Evolutionary conservation across 2,113 vertebrate species (phyloP).

Genomic region (Sakesphorus luctuosus): DNA sequence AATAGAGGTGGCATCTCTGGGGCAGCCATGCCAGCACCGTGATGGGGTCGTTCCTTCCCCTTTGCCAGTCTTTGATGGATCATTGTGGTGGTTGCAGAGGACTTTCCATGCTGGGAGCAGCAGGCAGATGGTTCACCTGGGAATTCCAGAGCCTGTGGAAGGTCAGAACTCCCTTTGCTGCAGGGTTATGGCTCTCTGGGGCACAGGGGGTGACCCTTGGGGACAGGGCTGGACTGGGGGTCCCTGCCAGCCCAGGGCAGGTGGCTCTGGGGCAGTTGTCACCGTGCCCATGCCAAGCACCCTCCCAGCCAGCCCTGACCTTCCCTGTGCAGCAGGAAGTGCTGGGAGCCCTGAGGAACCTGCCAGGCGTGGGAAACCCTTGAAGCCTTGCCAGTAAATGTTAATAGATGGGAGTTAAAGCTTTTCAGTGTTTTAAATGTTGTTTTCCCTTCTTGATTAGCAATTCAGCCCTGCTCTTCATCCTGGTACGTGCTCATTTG

Average conservation of each 20-base stretch:
- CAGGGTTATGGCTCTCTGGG: background rate
- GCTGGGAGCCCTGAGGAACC: background rate
- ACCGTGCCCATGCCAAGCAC: background rate
- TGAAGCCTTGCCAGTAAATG: background rate
- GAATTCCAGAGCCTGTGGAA: background rate
- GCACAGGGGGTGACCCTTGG: background rate
- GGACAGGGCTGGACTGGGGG: background rate
- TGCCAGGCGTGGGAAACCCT: background rate
- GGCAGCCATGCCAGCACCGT: background rate
- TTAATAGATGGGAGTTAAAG: background rate
- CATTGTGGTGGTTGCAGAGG: background rate
- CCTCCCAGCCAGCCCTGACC: background rate
- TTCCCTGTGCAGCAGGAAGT: background rate
- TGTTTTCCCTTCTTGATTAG: background rate
- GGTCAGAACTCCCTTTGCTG: background rate
- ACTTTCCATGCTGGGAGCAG: background rate
- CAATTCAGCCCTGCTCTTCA: background rate
- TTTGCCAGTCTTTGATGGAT: background rate
- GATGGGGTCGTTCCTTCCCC: accelerated
- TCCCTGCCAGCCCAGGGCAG: background rate
- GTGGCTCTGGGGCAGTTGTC: background rate
- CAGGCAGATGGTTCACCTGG: background rate
- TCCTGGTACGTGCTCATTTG: background rate
- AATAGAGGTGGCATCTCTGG: background rate
- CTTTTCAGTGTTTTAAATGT: background rate